phyloP scores from a whole-genome alignment of 2,113 vertebrate genomes.

The Struthio camelus region DNA sequence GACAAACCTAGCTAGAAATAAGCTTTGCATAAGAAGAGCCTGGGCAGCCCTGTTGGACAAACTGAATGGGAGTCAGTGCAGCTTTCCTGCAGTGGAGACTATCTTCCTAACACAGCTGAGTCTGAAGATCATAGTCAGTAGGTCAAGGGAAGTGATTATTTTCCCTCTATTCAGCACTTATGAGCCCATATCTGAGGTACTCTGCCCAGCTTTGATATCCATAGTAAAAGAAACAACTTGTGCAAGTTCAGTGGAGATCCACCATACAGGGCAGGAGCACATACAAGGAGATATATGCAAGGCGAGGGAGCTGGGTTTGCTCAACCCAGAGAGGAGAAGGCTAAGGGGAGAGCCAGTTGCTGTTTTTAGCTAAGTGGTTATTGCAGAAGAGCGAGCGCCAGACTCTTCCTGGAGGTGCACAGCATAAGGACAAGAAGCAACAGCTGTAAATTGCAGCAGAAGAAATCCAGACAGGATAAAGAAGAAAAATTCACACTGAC shows the following conservation, averaged over 20 bases:
- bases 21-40: neutral
- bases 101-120: neutral
- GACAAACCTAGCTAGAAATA: neutral
- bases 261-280: neutral
- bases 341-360: neutral
- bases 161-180: neutral
- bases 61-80: neutral
- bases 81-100: neutral
- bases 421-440: neutral
- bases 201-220: neutral
- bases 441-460: neutral
- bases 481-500: neutral
- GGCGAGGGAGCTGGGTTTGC: neutral
- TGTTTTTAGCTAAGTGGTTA: neutral
- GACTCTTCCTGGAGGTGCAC: neutral
- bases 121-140: neutral
- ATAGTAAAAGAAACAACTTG: neutral
- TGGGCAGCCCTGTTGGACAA: neutral
- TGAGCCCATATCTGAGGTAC: neutral
- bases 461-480: neutral
- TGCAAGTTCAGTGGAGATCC: neutral
- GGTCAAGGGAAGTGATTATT: neutral
- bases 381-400: neutral
- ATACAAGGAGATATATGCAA: neutral
- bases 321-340: neutral